Conservation (phyloP, 2,797 vertebrate genomes). For the Apogon talboti region DNA sequence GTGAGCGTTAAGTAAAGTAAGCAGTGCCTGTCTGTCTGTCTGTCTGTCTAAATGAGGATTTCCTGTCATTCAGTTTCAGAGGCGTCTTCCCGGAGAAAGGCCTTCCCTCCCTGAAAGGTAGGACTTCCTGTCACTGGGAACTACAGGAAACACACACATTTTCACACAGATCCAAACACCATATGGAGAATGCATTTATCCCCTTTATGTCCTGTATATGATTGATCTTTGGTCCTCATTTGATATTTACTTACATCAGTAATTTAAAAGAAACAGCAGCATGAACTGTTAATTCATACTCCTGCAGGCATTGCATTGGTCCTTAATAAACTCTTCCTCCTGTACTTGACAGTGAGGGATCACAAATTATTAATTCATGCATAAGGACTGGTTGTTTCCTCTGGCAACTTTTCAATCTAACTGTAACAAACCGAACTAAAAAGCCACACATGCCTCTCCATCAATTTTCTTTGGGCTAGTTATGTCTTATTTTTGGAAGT, state of each 20-base stretch:
- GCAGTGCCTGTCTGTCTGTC: slow-evolving; percentile 69
- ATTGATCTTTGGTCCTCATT: slow-evolving; percentile 6
- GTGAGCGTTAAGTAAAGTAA: slow-evolving; percentile 60
- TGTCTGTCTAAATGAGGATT: slow-evolving; percentile 96
- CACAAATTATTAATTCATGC: not conserved
- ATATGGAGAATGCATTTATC: slow-evolving; percentile 50
- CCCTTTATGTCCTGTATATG: slow-evolving; percentile 16
- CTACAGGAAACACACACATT: slow-evolving; percentile 83
- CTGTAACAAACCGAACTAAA: slow-evolving; percentile 26
- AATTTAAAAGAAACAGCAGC: slow-evolving; percentile 19
- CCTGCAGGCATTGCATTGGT: slow-evolving; percentile 26
- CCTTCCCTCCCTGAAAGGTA: slow-evolving; percentile 85
- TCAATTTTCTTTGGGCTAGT: slow-evolving; percentile 23
- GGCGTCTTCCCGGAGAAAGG: slow-evolving; percentile 90
- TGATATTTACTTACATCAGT: slow-evolving; percentile 1
- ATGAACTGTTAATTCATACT: slow-evolving; percentile 35
- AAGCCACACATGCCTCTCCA: slow-evolving; percentile 15
- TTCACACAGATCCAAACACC: slow-evolving; percentile 16
- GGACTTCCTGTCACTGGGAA: slow-evolving; percentile 93
- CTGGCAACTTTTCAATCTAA: slow-evolving; percentile 3
- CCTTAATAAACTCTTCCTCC: not conserved
- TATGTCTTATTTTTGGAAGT: slow-evolving; percentile 40
- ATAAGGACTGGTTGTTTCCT: not conserved
- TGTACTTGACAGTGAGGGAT: not conserved
- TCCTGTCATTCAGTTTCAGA: slow-evolving; percentile 95